Base-by-base conservation (phyloP, 2,797 vertebrate species). In the Anguilla anguilla region DNA sequence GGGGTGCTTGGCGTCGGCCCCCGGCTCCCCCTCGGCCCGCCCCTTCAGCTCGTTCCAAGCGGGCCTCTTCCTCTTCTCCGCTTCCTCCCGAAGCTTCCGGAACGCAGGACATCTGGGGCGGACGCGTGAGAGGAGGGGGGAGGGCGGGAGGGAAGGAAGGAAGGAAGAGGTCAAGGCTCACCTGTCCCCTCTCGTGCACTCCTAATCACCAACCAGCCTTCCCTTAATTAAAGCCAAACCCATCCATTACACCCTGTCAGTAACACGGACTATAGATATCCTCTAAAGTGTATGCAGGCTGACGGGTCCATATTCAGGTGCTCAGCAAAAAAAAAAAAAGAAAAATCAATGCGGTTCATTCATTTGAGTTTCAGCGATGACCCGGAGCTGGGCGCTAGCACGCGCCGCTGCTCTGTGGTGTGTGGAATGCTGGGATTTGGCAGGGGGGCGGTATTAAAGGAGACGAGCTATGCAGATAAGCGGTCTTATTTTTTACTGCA, bases 61-160 rank as follows among this genome's bases (percentile, higher is more conserved):
- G 31, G 96, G 94, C 91, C 94, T 95, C 94, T 96, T 98, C 92
- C 95, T 97, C 91, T 89, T 92, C 90, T 98, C 97, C 0, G 96
- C 94, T 84, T 97, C 97, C 86, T 96, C 96, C 90, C 93, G 95
- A 87, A 97, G 95, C 89, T 97, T 96, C 92, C 93, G 96, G 91
- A 97, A 97, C 86, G 96, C 97, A 89, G 96, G 95, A 92, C 98
- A 99, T 95, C 98, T 99, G 91, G 87, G 87, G 64, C 67, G 15
- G 69, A 35, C 51, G 51, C 51, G 9, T 46, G 35, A 55, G 53
- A 83, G 43, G 67, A 31, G 85, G 55, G 59, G 85, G 72, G 74
- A 64, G 87, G 85, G 35, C 87, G 64, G 69, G 15, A 74, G 53
- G 13, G 67, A n/a, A 61, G 53, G 85, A 81, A 86, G 85, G 35